Conservation (phyloP, 2,888 invertebrate species). For the Lampropteryx suffumata region DNA sequence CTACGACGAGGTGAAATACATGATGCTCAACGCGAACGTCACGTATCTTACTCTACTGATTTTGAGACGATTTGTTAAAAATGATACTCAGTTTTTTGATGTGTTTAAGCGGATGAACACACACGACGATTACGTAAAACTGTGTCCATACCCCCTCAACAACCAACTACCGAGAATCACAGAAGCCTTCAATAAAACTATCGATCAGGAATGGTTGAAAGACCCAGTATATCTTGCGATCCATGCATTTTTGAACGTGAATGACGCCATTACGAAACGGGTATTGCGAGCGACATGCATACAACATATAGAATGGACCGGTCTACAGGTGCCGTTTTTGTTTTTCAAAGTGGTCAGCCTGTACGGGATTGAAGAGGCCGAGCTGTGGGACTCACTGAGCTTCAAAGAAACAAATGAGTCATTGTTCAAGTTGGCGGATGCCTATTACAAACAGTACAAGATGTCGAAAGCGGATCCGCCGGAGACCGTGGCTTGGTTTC, state of each 20-base stretch:
- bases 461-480: conserved; percentile 6
- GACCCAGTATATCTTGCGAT: conserved; percentile 8
- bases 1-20: conserved; percentile 20
- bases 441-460: conserved; percentile 18
- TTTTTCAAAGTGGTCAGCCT: conserved; percentile 24
- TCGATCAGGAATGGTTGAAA: neutral
- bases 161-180: conserved; percentile 12
- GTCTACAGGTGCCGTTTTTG: conserved; percentile 23
- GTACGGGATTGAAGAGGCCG: conserved; percentile 18
- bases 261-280: conserved; percentile 21
- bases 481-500: conserved; percentile 20
- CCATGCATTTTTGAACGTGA: conserved; percentile 17
- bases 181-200: neutral
- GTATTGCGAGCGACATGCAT: conserved; percentile 21
- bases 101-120: conserved; percentile 12
- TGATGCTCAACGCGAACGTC: conserved; percentile 18
- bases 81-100: conserved; percentile 10
- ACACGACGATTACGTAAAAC: conserved; percentile 22
- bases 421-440: conserved; percentile 9
- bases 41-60: conserved; percentile 24
- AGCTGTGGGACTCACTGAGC: conserved; percentile 20
- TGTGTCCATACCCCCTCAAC: conserved; percentile 22
- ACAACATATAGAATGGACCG: conserved; percentile 27
- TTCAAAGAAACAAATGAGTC: neutral
- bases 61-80: conserved; percentile 19